These are phyloP conservation scores for Acanthosepion esculentum DNA, from an alignment of 2,888 invertebrate species.

Conservation along the genomic window DNA sequence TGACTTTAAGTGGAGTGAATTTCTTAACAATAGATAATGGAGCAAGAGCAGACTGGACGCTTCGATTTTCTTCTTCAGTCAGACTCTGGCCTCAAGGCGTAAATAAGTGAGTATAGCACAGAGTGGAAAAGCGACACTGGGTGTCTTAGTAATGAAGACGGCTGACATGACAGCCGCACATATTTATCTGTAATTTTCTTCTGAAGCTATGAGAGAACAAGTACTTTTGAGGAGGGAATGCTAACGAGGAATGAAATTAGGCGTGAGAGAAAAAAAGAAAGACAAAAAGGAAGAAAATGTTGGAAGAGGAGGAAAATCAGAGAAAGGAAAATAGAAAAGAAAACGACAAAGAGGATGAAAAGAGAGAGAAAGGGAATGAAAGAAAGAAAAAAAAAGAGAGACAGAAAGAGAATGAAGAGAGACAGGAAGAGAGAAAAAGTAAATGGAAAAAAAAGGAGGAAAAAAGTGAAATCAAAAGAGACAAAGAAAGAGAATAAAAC, in stretches of 20 bases:
- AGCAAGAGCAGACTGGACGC: not conserved
- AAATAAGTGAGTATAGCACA: not conserved
- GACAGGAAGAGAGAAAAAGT: not conserved
- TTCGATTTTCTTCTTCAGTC: constrained; percentile 14
- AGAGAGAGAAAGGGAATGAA: no score
- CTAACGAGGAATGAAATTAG: constrained; percentile 8
- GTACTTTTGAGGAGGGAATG: constrained; percentile 2
- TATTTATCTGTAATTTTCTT: not conserved
- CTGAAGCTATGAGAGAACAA: not conserved
- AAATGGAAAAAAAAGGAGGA: not conserved
- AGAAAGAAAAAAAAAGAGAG: not conserved
- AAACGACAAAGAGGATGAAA: not conserved
- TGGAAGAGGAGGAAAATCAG: not conserved
- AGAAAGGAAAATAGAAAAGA: not conserved
- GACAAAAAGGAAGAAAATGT: not conserved
- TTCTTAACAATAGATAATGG: constrained; percentile 22
- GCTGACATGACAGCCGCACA: not conserved
- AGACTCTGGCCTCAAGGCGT: not conserved
- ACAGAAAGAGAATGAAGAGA: not conserved
- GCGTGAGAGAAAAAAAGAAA: not conserved
- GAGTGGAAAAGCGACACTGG: not conserved
- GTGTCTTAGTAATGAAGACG: not conserved
- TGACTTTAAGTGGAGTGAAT: not conserved
- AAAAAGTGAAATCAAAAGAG: not conserved
- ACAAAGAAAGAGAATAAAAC: no score